Conservation (phyloP, 2,113 vertebrate genomes). For the Emydocephalus ijimae region DNA sequence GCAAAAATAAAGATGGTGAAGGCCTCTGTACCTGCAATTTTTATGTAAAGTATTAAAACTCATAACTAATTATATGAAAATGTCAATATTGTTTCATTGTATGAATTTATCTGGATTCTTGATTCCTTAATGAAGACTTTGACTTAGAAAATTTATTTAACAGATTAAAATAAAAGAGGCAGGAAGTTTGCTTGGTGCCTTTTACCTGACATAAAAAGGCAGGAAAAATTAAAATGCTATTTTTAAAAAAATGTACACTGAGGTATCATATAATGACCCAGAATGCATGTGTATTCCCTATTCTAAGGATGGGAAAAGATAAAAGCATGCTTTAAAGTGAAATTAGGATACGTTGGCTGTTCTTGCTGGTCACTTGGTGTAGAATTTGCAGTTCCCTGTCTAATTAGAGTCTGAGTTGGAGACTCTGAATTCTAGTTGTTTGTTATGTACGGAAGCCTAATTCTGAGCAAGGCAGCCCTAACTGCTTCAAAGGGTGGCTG, state of each 20-base stretch:
- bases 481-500: neutral
- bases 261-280: neutral
- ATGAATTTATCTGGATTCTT: neutral
- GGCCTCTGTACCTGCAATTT: neutral
- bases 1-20: slow-evolving; percentile 1
- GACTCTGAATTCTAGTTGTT: neutral
- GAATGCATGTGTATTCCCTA: neutral
- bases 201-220: neutral
- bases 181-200: neutral
- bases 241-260: neutral
- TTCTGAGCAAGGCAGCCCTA: neutral
- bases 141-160: neutral
- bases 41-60: neutral
- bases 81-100: neutral
- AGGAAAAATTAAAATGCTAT: neutral
- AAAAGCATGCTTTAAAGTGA: neutral
- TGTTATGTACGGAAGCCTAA: neutral
- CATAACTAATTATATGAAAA: neutral
- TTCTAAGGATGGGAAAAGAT: neutral
- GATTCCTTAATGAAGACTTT: neutral
- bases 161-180: neutral
- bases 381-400: neutral
- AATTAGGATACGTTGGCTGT: neutral
- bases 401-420: neutral
- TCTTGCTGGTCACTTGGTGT: neutral